These are phyloP conservation scores for Enteromius trimaculatus DNA, from an alignment of 2,797 vertebrate species.

Conservation along the genomic window DNA sequence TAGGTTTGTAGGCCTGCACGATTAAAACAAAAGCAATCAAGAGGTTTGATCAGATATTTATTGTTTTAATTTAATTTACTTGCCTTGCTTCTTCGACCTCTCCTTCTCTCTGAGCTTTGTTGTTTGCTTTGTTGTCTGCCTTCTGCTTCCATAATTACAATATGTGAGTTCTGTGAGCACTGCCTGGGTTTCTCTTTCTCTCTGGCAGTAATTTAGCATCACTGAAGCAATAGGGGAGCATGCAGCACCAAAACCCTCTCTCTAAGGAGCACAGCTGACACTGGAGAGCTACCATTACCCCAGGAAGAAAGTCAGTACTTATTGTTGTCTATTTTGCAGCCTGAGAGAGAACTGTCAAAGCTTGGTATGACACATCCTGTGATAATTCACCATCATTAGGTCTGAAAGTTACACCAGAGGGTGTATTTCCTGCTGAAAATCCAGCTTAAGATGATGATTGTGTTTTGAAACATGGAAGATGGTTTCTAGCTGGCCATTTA, in stretches of 20 bases:
- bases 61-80: not conserved
- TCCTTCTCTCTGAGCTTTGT: conserved; percentile 5
- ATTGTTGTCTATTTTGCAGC: conserved; percentile 23
- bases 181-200: conserved; percentile 24
- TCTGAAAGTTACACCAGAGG: not conserved
- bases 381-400: conserved; percentile 5
- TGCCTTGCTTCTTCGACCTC: not conserved
- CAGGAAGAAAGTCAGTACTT: conserved; percentile 16
- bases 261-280: conserved; percentile 40
- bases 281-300: conserved; percentile 34
- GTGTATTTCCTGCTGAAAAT: not conserved
- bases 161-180: conserved; percentile 1
- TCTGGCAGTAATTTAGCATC: conserved; percentile 38
- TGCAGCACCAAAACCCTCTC: conserved; percentile 14
- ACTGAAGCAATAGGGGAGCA: not conserved
- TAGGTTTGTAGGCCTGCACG: not conserved
- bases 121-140: conserved; percentile 8
- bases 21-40: conserved; percentile 15
- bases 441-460: not conserved
- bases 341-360: conserved; percentile 13
- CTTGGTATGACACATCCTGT: not conserved
- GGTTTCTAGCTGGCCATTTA: not conserved
- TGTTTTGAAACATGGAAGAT: not conserved
- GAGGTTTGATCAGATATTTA: not conserved
- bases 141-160: conserved; percentile 21